Base-by-base conservation (phyloP, 2,888 invertebrate genomes). In the Syrista parreyssii region DNA sequence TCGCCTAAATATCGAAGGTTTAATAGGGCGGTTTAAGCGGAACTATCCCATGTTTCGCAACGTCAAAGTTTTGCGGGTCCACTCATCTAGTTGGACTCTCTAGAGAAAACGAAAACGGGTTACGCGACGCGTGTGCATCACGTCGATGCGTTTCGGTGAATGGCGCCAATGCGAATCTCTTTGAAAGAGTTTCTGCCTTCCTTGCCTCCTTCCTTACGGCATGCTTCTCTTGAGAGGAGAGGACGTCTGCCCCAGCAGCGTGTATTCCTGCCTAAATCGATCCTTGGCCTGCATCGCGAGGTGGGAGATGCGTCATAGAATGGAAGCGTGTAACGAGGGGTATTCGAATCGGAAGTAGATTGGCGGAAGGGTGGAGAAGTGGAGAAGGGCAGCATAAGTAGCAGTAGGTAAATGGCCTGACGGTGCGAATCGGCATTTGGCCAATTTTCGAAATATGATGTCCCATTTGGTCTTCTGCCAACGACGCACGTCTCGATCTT, bases 381-480 rank as follows among this genome's bases (percentile, higher is more conserved):
- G 79, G 3, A 33, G 33, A 33, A 33, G 33, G 1, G 3, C 3
- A 33, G 33, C 33, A n/a, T n/a, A n/a, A n/a, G n/a, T n/a, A n/a
- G n/a, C 3, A 33, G 33, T 33, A 33, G 33, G 33, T 33, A 77
- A 79, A 78, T 79, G 78, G 78, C 76, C 75, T 73, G 68, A 32
- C 72, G 79, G 68, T 76, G 73, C 78, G 74, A 74, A 69, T 80
- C 86, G 86, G 88, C 86, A 30, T n/a, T 35, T 55, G 40, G 85
- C 87, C 88, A 88, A 81, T 83, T 77, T 80, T 80, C 80, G 72
- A 76, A 78, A 76, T 81, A 80, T 81, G 76, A n/a, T n/a, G n/a
- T 79, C 82, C 76, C 82, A 78, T 76, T 73, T 78, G 82, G 77
- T 77, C 68, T 79, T 80, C 76, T 71, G 84, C 84, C 85, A 86